A percentile compares a stretch with the other conserved stretches of the same genome.
Conservation (phyloP, 2,888 invertebrate species). For the Diarsia mendica region DNA sequence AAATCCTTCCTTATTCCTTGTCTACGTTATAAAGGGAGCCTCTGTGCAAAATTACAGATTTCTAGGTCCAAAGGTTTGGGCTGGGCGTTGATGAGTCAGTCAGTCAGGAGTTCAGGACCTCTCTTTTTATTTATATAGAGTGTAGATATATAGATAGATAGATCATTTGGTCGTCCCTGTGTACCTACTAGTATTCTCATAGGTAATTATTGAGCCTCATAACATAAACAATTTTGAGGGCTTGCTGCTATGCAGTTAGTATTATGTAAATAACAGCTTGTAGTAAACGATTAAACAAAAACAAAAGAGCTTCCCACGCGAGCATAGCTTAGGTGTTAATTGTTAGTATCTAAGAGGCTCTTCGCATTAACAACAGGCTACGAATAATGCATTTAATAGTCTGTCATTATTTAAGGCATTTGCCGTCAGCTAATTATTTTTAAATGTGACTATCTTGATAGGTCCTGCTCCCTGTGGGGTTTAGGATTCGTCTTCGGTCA, state of each 20-base stretch:
- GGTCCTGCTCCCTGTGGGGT: background rate
- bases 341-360: slow-evolving; percentile 37
- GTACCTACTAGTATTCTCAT: background rate
- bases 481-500: background rate
- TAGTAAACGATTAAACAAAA: slow-evolving; percentile 46
- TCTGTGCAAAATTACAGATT: no score
- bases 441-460: background rate
- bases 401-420: slow-evolving; percentile 31
- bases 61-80: no score
- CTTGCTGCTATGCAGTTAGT: background rate
- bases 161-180: background rate
- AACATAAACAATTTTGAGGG: slow-evolving; percentile 5
- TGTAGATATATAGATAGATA: no score
- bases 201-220: background rate
- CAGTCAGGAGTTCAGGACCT: no score
- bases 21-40: no score
- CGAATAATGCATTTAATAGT: slow-evolving; percentile 10
- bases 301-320: slow-evolving; percentile 54
- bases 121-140: no score
- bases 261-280: slow-evolving; percentile 38
- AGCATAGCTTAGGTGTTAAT: slow-evolving; percentile 51
- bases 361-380: slow-evolving; percentile 21
- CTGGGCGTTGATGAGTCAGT: no score
- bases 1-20: no score
- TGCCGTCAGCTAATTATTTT: slow-evolving; percentile 2